Percentiles rank a stretch among this genome's conserved stretches.
Conservation (phyloP, 1,140 invertebrate genomes). For the Anoplophora glabripennis region DNA sequence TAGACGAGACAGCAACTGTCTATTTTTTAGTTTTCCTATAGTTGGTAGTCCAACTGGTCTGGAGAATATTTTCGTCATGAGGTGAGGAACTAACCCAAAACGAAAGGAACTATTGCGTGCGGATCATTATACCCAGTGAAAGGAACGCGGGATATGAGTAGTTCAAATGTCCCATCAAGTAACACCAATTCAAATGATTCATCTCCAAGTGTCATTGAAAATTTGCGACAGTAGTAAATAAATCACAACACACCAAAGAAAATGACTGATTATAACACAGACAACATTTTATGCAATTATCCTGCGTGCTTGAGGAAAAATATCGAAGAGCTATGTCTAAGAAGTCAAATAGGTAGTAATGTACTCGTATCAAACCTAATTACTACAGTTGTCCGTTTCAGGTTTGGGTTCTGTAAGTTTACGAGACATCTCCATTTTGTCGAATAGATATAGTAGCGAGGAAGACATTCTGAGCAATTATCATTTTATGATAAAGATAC, state of each 20-base stretch:
- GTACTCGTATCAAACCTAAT: neutral
- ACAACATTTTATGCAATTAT: constrained; percentile 10
- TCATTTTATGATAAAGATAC: constrained; percentile 42
- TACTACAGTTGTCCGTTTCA: neutral
- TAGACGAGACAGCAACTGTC: too few relatives aligned
- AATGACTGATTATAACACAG: constrained; percentile 9
- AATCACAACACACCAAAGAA: neutral
- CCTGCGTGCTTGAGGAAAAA: constrained; percentile 7
- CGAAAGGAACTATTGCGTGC: too few relatives aligned
- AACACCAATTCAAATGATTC: too few relatives aligned
- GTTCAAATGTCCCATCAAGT: too few relatives aligned
- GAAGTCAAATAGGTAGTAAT: constrained; percentile 8
- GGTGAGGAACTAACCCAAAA: too few relatives aligned
- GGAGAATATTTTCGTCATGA: too few relatives aligned
- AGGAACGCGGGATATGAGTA: too few relatives aligned
- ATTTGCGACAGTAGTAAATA: too few relatives aligned
- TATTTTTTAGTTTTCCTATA: too few relatives aligned
- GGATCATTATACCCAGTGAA: too few relatives aligned
- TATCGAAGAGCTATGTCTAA: constrained; percentile 15
- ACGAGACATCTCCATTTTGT: constrained; percentile 4
- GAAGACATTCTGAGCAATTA: constrained; percentile 27
- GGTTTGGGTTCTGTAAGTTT: constrained; percentile 7
- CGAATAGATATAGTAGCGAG: neutral
- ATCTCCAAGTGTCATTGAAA: too few relatives aligned
- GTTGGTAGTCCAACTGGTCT: too few relatives aligned